These are phyloP conservation scores for Zaprionus tsacasi DNA, from an alignment of 1,140 invertebrate species.

Conservation along the genomic window DNA sequence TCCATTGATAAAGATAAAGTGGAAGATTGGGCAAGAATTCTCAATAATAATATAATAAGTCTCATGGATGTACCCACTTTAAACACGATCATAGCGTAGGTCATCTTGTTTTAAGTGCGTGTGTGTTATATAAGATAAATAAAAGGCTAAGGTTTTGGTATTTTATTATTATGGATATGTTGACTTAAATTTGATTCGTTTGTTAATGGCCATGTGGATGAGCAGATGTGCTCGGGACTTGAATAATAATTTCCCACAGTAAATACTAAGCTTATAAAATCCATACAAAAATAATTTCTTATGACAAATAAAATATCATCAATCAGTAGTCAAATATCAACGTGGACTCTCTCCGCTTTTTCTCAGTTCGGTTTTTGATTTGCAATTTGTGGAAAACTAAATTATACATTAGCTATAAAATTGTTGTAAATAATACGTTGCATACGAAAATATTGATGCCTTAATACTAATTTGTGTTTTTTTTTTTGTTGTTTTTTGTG, in stretches of 20 bases:
- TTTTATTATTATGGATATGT: constrained; percentile 43
- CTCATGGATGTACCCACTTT: background rate
- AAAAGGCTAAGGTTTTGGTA: constrained; percentile 38
- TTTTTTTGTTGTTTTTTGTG: constrained; percentile 15
- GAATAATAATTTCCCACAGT: constrained; percentile 13
- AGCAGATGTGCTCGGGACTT: background rate
- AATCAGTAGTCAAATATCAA: constrained; percentile 31
- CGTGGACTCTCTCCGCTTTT: background rate
- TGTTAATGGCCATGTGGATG: constrained; percentile 3
- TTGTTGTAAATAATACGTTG: constrained; percentile 44
- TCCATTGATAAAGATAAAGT: constrained; percentile 10
- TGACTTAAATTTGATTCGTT: constrained; percentile 14
- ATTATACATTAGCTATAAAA: constrained; percentile 19
- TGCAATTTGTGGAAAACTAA: background rate
- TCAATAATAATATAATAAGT: background rate
- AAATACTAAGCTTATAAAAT: constrained; percentile 32
- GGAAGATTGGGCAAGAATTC: constrained; percentile 20
- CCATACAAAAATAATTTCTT: constrained; percentile 37
- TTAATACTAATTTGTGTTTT: constrained; percentile 55
- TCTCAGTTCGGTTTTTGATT: background rate
- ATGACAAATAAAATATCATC: constrained; percentile 31
- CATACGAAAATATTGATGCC: constrained; percentile 23
- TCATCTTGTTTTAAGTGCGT: background rate
- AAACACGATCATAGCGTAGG: background rate
- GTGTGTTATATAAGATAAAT: constrained; percentile 1